Base-by-base conservation (phyloP, 2,888 invertebrate species). In the Sinopyrophorus schimmeli region DNA sequence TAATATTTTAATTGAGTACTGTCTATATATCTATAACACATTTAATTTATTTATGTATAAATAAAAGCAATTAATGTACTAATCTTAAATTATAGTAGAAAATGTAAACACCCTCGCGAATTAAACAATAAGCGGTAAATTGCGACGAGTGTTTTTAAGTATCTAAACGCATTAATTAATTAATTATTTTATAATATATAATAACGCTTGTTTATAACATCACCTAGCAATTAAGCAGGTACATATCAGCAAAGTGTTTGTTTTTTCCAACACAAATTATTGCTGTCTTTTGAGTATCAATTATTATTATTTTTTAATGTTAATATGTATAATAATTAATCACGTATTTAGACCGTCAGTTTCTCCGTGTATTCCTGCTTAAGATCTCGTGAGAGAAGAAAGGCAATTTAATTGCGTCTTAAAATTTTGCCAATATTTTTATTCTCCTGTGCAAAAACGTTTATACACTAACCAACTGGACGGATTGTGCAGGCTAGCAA, bases 381-480 rank as follows among this genome's bases (percentile, higher is more conserved):
- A 12, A 12, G 28, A 14, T 28, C 18, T 17, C n/a, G n/a, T n/a
- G n/a, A n/a, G n/a, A n/a, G n/a, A n/a, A n/a, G n/a, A n/a, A n/a
- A n/a, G 17, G 31, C 41, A 41, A 42, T 42, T 42, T 24, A 5
- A 34, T 42, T 42, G 42, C 20, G 20, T 39, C 20, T 39, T 18
- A 11, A 39, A 11, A 7, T 32, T 11, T 32, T n/a, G 11, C 20
- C 18, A 9, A n/a, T n/a, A n/a, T n/a, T n/a, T n/a, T n/a, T n/a
- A n/a, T n/a, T n/a, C 23, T 47, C 24, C 21, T 24, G 27, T 27
- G 24, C 3, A 32, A 47, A 37, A 23, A 38, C 5, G 30, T 30
- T 48, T 44, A 61, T 56, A 60, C 61, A 63, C 63, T 62, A 62
- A 63, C 61, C 58, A 59, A 57, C 39, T 63, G 61, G 61, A 63